phyloP scores from a whole-genome alignment of 2,888 invertebrate genomes.

The Amphipoea lucens region DNA sequence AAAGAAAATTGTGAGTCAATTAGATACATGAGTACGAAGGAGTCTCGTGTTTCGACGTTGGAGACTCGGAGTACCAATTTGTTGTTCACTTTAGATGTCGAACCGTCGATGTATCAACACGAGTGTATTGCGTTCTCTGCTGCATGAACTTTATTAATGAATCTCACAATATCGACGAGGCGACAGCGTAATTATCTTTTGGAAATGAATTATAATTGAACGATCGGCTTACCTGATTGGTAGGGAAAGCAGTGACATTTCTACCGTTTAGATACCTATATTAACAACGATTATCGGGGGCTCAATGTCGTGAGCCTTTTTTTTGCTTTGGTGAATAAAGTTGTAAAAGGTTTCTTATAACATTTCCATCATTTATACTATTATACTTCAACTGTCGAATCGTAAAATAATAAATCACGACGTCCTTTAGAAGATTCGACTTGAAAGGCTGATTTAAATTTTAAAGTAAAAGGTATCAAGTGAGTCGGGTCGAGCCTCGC shows the following conservation, averaged over 20 bases:
- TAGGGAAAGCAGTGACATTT: neutral
- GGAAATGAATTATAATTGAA: slow-evolving; percentile 37
- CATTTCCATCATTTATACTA: neutral
- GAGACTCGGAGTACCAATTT: slow-evolving; percentile 13
- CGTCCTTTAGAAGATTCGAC: neutral
- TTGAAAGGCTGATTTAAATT: slow-evolving; percentile 10
- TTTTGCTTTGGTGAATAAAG: neutral
- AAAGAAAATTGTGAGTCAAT: neutral
- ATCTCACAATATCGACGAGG: slow-evolving; percentile 32
- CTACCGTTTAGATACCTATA: no score
- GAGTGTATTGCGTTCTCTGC: slow-evolving; percentile 6
- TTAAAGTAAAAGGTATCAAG: slow-evolving; percentile 16
- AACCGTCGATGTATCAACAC: slow-evolving; percentile 34
- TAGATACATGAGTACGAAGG: neutral
- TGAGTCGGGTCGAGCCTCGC: neutral
- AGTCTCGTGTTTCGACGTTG: neutral
- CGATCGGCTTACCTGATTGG: slow-evolving; percentile 22
- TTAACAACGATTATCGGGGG: neutral
- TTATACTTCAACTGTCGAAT: neutral
- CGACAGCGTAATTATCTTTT: slow-evolving; percentile 29
- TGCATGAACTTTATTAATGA: slow-evolving; percentile 23
- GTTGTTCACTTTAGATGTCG: slow-evolving; percentile 20
- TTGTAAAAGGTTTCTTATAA: neutral
- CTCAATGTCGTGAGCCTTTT: neutral
- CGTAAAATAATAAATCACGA: slow-evolving; percentile 13